phyloP scores from a whole-genome alignment of 1,140 invertebrate species.

The Calephelis nemesis region DNA sequence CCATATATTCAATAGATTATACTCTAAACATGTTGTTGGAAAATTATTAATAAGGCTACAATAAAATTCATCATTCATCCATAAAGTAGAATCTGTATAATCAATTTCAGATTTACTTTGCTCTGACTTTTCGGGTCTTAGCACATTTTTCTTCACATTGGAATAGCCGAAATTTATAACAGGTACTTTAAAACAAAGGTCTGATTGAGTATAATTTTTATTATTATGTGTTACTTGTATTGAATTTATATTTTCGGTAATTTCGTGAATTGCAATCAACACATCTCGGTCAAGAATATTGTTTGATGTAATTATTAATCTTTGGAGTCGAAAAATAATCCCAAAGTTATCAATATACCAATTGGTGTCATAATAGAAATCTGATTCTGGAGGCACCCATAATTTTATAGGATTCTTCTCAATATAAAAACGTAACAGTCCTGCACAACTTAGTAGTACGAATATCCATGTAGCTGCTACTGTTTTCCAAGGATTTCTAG shows the following conservation, averaged over 20 bases:
- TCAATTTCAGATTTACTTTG: conserved; percentile 41
- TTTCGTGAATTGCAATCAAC: conserved; percentile 53
- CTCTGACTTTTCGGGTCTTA: conserved; percentile 14
- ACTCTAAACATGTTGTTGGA: conserved; percentile 80
- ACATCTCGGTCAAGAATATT: conserved; percentile 83
- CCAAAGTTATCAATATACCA: conserved; percentile 86
- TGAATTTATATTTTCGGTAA: conserved; percentile 55
- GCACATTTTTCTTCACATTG: conserved; percentile 53
- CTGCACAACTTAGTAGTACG: conserved; percentile 76
- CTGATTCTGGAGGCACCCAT: conserved; percentile 85
- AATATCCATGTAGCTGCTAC: conserved; percentile 78
- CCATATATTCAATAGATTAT: conserved; percentile 87
- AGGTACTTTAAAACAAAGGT: conserved; percentile 84
- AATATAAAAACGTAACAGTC: conserved; percentile 81
- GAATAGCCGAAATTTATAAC: conserved; percentile 54
- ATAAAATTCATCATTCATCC: conserved; percentile 77
- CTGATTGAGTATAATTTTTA: conserved; percentile 75
- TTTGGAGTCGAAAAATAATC: conserved; percentile 82
- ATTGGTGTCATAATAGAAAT: conserved; percentile 84
- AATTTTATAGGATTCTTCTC: conserved; percentile 86
- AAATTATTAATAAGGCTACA: conserved; percentile 81
- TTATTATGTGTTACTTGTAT: conserved; percentile 51
- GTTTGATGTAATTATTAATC: conserved; percentile 82
- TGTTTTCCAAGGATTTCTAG: conserved; percentile 77
- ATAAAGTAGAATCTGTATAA: conserved; percentile 77